Evolutionary conservation across 2,113 vertebrate genomes (phyloP).

Genomic region (Ophiodon elongatus): DNA sequence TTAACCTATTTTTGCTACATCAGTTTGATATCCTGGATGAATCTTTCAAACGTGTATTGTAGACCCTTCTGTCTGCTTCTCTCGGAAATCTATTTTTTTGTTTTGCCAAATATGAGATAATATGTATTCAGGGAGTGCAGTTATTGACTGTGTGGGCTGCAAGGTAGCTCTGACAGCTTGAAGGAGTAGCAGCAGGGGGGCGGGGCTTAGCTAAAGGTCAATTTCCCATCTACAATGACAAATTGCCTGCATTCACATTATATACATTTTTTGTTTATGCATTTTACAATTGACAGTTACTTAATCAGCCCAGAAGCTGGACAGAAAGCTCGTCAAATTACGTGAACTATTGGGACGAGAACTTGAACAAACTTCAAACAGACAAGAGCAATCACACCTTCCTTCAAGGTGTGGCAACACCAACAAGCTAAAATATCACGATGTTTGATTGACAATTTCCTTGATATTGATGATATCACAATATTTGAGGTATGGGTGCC

Average conservation of each 20-base stretch:
- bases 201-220: neutral
- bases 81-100: too few species aligned
- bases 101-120: too few species aligned
- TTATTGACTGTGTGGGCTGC: too few species aligned
- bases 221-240: neutral
- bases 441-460: neutral
- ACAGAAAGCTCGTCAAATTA: neutral
- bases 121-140: too few species aligned
- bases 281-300: neutral
- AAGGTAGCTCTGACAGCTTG: too few species aligned
- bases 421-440: neutral
- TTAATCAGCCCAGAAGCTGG: neutral
- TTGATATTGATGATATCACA: neutral
- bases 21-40: too few species aligned
- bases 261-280: neutral
- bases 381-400: neutral
- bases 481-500: neutral
- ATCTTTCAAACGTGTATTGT: too few species aligned
- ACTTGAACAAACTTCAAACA: neutral
- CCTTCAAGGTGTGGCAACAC: neutral
- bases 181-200: too few species aligned
- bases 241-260: neutral
- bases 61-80: too few species aligned
- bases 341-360: neutral
- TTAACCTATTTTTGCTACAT: too few species aligned